Evolutionary conservation across 2,113 vertebrate genomes (phyloP).

Genomic region (Chaetorhynchus papuensis): DNA sequence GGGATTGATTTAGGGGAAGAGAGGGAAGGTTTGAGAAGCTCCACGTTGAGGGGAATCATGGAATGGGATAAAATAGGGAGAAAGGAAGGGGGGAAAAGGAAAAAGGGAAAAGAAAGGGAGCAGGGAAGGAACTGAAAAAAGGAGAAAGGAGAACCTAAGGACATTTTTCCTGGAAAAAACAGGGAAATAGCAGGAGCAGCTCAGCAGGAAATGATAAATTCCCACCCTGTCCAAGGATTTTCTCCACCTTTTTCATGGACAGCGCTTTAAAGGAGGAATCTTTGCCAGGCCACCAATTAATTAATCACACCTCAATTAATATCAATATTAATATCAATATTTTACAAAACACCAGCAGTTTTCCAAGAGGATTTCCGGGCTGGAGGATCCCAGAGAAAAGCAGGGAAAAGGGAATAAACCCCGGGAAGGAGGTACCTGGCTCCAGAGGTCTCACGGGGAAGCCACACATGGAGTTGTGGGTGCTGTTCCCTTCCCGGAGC

Average conservation of each 20-base stretch:
- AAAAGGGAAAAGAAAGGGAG: not conserved
- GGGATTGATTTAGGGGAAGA: not conserved
- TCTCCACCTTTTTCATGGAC: not conserved
- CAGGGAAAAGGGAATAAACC: not conserved
- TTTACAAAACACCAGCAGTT: not conserved
- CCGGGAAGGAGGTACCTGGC: not conserved
- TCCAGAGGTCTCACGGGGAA: not conserved
- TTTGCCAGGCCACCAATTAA: not conserved
- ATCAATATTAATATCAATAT: not conserved
- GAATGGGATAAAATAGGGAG: not conserved
- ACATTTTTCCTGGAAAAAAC: not conserved
- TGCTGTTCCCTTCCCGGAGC: constrained; percentile 50
- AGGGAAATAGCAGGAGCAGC: not conserved
- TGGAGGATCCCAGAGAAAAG: not conserved
- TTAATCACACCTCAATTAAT: not conserved
- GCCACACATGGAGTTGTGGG: constrained; percentile 45
- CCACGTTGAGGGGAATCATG: not conserved
- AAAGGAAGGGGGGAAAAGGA: not conserved
- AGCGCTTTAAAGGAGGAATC: not conserved
- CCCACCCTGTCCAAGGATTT: not conserved
- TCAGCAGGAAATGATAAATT: not conserved
- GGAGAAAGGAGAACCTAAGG: not conserved
- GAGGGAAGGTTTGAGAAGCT: not conserved
- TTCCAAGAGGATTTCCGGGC: not conserved
- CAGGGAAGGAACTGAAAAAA: not conserved